Evolutionary conservation across 2,113 vertebrate species (phyloP).

Genomic region (Falcunculus frontatus): DNA sequence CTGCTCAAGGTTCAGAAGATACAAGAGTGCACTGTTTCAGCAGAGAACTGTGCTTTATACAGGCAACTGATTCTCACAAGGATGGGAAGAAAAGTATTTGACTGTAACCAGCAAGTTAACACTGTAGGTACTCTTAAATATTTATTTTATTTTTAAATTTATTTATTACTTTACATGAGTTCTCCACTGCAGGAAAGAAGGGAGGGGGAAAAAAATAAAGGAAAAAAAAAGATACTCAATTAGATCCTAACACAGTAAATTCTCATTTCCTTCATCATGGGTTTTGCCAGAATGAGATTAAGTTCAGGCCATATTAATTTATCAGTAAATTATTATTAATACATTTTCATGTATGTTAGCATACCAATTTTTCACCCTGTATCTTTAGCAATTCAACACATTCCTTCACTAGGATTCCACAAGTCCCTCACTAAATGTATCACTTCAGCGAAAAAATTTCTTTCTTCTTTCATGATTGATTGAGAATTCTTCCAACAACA

Average conservation of each 20-base stretch:
- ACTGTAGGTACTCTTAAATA: neutral
- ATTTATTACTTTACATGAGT: neutral
- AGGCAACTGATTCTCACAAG: neutral
- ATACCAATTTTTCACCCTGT: neutral
- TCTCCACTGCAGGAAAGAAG: neutral
- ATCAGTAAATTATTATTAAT: constrained; percentile 6
- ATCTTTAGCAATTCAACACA: neutral
- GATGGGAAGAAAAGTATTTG: neutral
- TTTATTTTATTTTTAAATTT: neutral
- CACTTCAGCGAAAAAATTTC: neutral
- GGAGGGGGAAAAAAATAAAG: accelerated
- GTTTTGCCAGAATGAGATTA: constrained; percentile 13
- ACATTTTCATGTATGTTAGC: neutral
- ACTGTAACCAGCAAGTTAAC: neutral
- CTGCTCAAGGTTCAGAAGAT: neutral
- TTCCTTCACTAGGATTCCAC: neutral
- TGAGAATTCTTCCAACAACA: neutral
- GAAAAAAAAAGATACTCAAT: neutral
- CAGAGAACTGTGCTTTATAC: neutral
- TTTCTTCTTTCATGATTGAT: neutral
- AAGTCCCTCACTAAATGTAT: neutral
- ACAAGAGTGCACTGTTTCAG: neutral
- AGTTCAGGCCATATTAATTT: neutral
- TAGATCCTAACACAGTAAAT: neutral
- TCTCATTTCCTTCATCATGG: constrained; percentile 1